Base-by-base conservation (phyloP, 2,888 invertebrate species). In the Serrognathus titanus region DNA sequence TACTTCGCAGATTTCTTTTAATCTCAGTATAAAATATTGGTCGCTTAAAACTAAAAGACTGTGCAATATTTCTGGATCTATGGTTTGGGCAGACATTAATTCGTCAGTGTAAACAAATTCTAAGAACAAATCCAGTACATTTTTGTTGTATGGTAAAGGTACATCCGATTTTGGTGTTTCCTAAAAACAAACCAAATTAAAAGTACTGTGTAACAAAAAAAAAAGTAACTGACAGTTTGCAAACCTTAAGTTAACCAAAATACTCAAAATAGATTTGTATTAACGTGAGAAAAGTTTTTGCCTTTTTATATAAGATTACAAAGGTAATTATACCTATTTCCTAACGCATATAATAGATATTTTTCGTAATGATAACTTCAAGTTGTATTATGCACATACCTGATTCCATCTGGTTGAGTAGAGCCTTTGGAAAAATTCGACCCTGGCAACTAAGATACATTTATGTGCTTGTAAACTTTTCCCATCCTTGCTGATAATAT, bases 371-470 rank as follows among this genome's bases (percentile, higher is more conserved):
- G 9, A 5, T 40, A 11, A 3, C 9, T 40, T 7, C 11, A 6
- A 11, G 3, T 40, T 12, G 11, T 13, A 3, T 40, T 43, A 43
- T 24, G 31, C 35, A 69, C 76, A 73, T 69, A 87, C 88, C 83
- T 88, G 87, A 48, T 83, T 80, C 93, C 93, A 94, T 43, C 87
- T 84, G 67, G 86, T 84, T 69, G 86, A 84, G 66, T 94, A 88
- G 90, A 94, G 90, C 67, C 88, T 88, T 59, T 85, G 84, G 73
- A 94, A 94, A 75, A 94, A 94, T 62, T 94, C 92, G n/a, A 90
- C 78, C 36, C 92, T 78, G 0, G 91, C 87, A 0, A 88, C 86
- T 12, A 94, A 76, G n/a, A 94, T 79, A 71, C 92, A 94, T 69
- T 87, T 89, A 72, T 94, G 94, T 0, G 90, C 92, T 0, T 80